Conservation (phyloP, 2,888 invertebrate genomes). For the Schizaphis graminum region DNA sequence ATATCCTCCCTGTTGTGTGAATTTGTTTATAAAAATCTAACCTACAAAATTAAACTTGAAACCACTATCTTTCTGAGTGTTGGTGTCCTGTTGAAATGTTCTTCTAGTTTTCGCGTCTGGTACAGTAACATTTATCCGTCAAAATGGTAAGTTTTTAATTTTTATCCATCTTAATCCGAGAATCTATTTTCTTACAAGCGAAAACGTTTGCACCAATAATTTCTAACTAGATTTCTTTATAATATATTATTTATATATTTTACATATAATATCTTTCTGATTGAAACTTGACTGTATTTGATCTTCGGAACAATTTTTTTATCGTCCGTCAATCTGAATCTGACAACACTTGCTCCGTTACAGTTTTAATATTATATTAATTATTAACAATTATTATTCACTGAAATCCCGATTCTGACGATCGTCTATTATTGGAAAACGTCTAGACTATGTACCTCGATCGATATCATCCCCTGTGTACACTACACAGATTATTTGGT, state of each 20-base stretch:
- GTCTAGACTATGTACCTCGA: neutral
- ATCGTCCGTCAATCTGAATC: neutral
- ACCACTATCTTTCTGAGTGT: slow-evolving; percentile 20
- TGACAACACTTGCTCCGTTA: neutral
- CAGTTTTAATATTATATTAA: neutral
- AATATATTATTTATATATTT: neutral
- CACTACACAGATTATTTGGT: neutral
- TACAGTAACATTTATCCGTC: neutral
- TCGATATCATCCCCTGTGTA: neutral
- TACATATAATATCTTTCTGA: neutral
- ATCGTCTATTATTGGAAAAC: neutral
- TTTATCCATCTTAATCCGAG: slow-evolving; percentile 54
- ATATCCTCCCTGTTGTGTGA: neutral
- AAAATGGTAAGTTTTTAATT: slow-evolving; percentile 64
- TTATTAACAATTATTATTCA: neutral
- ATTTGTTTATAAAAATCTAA: slow-evolving; percentile 53
- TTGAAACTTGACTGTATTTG: too few relatives aligned
- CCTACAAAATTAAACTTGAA: neutral
- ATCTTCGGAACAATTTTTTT: neutral
- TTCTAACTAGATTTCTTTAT: neutral
- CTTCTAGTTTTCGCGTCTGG: slow-evolving; percentile 50
- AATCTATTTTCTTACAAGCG: neutral
- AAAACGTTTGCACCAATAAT: neutral
- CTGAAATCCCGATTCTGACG: neutral
- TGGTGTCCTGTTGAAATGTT: slow-evolving; percentile 40